Evolutionary conservation across 2,797 vertebrate species (phyloP).

Genomic region (Anguilla megastoma): DNA sequence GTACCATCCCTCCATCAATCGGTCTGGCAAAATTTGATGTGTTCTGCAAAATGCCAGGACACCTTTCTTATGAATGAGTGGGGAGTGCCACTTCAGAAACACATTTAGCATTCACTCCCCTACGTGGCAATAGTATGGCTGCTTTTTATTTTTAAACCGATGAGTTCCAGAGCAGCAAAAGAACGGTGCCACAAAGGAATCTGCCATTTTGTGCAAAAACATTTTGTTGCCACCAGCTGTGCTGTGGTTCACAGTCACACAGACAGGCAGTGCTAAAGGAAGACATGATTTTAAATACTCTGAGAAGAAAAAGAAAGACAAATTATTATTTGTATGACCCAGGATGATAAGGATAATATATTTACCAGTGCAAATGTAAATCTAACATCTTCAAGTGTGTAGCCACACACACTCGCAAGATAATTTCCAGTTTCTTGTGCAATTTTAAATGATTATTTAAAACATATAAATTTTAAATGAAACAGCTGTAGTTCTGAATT

Average conservation of each 20-base stretch:
- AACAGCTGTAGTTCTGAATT: not conserved
- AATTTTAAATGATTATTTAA: constrained; percentile 1
- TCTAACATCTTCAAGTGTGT: not conserved
- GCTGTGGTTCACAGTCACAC: not conserved
- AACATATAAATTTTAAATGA: not conserved
- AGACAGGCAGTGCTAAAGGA: constrained; percentile 10
- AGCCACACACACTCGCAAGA: not conserved
- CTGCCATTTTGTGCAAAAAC: constrained; percentile 8
- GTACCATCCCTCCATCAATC: not conserved
- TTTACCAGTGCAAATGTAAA: constrained; percentile 1
- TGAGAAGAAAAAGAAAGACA: not conserved
- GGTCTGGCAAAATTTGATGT: not conserved
- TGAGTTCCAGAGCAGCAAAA: not conserved
- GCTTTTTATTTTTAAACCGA: not conserved
- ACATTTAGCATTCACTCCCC: not conserved
- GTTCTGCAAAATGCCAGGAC: not conserved
- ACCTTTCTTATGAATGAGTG: not conserved
- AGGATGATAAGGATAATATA: not conserved
- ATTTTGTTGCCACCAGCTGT: constrained; percentile 4
- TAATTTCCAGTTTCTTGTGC: not conserved
- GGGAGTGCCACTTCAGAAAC: not conserved
- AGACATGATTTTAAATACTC: constrained; percentile 11
- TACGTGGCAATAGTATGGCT: not conserved
- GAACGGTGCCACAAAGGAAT: not conserved
- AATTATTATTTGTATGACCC: not conserved